Evolutionary conservation across 2,797 vertebrate genomes (phyloP).

Genomic region (Scomberomorus guttatus): DNA sequence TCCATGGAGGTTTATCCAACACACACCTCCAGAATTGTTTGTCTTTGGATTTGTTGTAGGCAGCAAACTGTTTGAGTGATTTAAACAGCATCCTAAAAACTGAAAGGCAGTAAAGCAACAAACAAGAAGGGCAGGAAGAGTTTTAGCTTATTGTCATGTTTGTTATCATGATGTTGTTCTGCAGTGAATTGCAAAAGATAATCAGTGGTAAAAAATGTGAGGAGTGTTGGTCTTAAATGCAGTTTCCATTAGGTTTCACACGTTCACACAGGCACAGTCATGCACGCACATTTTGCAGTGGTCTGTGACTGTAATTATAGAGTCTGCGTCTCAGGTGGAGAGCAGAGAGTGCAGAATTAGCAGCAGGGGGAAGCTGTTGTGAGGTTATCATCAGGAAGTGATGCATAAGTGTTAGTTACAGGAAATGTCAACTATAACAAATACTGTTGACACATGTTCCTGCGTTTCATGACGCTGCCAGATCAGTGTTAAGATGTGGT

Average conservation of each 20-base stretch:
- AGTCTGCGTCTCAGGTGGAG: slow-evolving; percentile 11
- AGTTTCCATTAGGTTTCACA: background rate
- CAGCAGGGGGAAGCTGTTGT: background rate
- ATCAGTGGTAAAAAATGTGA: no score
- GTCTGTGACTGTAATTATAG: slow-evolving; percentile 45
- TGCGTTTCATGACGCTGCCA: background rate
- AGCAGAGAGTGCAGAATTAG: background rate
- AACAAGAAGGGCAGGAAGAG: background rate
- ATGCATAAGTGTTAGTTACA: slow-evolving; percentile 11
- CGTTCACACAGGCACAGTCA: background rate
- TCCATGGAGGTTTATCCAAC: background rate
- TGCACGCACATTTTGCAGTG: slow-evolving; percentile 1
- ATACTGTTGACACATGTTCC: background rate
- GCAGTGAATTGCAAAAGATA: background rate
- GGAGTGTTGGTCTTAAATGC: background rate
- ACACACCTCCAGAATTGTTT: background rate
- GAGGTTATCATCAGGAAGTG: slow-evolving; percentile 47
- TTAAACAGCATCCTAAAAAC: background rate
- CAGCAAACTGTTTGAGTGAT: background rate
- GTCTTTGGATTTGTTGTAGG: background rate
- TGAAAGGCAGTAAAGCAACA: background rate
- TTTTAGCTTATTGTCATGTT: background rate
- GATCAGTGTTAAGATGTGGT: background rate
- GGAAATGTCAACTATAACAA: slow-evolving; percentile 42
- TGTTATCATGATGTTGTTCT: background rate